Evolutionary conservation across 2,888 invertebrate species (phyloP).

Genomic region (Minunthozetes semirufus): DNA sequence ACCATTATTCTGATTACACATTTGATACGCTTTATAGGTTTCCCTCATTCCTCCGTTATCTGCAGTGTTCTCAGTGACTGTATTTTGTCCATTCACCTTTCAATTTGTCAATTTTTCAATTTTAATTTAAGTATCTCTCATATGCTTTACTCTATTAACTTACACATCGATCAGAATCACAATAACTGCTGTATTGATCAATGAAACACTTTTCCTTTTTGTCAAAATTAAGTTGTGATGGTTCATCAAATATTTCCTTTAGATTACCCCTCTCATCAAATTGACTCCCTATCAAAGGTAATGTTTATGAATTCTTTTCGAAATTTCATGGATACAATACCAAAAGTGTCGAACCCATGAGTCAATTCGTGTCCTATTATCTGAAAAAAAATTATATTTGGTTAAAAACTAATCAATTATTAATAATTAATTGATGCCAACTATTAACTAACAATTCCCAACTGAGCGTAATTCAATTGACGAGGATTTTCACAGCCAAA

Average conservation of each 20-base stretch:
- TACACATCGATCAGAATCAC: conserved; percentile 52
- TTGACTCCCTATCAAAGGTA: conserved; percentile 47
- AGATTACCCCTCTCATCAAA: conserved; percentile 44
- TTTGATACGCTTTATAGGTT: conserved; percentile 56
- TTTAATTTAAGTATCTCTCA: background rate
- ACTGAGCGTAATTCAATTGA: background rate
- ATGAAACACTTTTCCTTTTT: conserved; percentile 43
- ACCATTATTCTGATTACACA: background rate
- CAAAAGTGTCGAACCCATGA: background rate
- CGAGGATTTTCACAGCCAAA: background rate
- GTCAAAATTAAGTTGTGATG: conserved; percentile 41
- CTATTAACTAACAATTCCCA: background rate
- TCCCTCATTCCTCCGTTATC: conserved; percentile 86
- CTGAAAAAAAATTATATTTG: background rate
- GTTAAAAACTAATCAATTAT: background rate
- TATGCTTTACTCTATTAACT: too few relatives aligned
- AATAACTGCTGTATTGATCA: conserved; percentile 43
- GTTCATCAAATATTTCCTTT: conserved; percentile 43
- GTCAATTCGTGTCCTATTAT: background rate
- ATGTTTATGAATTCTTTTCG: too few relatives aligned
- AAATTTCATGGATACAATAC: background rate
- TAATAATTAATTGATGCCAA: background rate
- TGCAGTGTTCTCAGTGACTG: conserved; percentile 76
- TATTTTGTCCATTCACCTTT: conserved; percentile 69
- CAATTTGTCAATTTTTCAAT: background rate